Evolutionary conservation across 1,140 invertebrate species (phyloP).

Genomic region (Parapsyche elsis): DNA sequence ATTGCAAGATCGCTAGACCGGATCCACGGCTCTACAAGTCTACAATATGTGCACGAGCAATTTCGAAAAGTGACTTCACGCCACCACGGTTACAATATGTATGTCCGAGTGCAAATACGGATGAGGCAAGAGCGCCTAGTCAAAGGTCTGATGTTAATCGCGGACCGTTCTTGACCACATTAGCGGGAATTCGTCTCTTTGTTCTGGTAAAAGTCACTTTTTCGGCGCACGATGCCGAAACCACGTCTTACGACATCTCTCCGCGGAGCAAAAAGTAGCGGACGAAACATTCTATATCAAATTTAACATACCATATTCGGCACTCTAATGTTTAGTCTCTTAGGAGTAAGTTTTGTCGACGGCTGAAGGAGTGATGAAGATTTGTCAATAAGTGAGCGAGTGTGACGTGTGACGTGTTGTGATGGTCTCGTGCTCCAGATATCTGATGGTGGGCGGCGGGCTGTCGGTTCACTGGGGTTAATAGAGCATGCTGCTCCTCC

Average conservation of each 20-base stretch:
- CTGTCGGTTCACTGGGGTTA: constrained; percentile 24
- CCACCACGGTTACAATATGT: neutral
- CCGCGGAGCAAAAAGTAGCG: neutral
- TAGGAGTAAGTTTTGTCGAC: too few species aligned
- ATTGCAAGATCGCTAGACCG: too few species aligned
- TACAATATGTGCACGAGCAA: neutral
- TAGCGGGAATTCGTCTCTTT: constrained; percentile 24
- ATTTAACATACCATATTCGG: too few species aligned
- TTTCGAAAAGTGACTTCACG: constrained; percentile 7
- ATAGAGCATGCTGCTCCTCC: constrained; percentile 34
- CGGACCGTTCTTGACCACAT: constrained; percentile 29
- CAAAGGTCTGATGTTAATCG: constrained; percentile 25
- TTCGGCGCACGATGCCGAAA: neutral
- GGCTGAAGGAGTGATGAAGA: neutral
- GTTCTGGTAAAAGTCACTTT: constrained; percentile 26
- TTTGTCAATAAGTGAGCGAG: constrained; percentile 27
- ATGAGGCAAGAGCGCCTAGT: neutral
- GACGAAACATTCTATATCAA: too few species aligned
- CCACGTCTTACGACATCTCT: neutral
- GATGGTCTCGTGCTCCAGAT: constrained; percentile 36
- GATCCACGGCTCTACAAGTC: too few species aligned
- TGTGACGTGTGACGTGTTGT: neutral
- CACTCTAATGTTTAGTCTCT: too few species aligned
- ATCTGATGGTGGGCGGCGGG: constrained; percentile 29
- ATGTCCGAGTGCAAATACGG: neutral